Conservation (phyloP, 2,113 vertebrate genomes). For the Phoenicopterus ruber region DNA sequence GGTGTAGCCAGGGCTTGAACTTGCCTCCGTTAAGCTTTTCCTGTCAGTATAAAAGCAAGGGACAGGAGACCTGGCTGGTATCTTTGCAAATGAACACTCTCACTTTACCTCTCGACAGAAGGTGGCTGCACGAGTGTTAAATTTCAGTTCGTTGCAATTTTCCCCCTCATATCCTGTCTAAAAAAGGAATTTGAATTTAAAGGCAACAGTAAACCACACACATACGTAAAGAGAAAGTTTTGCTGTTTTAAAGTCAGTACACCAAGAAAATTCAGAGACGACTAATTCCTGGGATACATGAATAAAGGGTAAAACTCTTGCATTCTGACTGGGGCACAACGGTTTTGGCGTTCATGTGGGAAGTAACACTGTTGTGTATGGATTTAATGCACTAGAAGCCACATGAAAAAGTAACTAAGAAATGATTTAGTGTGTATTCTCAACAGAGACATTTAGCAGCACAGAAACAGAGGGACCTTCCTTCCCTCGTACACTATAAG, state of each 20-base stretch:
- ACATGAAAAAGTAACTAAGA: not conserved
- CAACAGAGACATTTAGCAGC: not conserved
- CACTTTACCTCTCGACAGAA: not conserved
- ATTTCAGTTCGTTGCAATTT: not conserved
- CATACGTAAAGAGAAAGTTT: not conserved
- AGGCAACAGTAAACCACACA: not conserved
- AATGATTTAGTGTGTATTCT: not conserved
- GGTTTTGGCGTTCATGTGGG: not conserved
- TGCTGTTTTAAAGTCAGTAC: not conserved
- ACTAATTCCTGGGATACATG: not conserved
- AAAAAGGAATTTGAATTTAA: not conserved
- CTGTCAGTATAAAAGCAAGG: not conserved
- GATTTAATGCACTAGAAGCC: not conserved
- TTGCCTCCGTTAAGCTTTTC: not conserved
- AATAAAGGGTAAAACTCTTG: not conserved
- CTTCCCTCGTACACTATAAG: not conserved
- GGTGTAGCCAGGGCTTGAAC: not conserved
- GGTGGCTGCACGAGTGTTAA: not conserved
- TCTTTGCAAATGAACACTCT: not conserved
- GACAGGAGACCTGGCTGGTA: not conserved
- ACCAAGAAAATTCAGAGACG: not conserved
- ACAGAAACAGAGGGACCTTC: not conserved
- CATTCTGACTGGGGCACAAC: not conserved
- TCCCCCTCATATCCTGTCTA: not conserved
- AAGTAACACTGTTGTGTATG: not conserved